Conservation (phyloP, 2,797 vertebrate genomes). For the Silurus aristotelis region DNA sequence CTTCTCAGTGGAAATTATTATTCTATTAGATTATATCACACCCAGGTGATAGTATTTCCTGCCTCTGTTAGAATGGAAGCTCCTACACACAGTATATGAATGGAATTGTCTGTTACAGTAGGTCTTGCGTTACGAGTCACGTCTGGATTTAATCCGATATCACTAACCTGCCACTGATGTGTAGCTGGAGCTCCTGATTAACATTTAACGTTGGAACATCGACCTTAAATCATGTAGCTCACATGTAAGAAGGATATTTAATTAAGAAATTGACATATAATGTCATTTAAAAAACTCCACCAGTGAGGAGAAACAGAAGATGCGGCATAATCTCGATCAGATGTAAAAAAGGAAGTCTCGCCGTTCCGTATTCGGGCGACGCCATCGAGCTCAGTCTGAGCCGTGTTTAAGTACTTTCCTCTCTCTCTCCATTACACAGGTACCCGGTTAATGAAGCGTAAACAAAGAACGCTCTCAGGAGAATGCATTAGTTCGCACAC, state of each 20-base stretch:
- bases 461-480: conserved; percentile 26
- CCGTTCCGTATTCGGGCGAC: background rate
- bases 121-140: background rate
- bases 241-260: background rate
- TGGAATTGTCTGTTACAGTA: conserved; percentile 1
- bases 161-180: background rate
- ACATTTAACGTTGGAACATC: background rate
- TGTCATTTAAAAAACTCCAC: background rate
- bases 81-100: background rate
- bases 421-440: conserved; percentile 50
- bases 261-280: background rate
- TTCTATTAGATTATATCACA: conserved; percentile 11
- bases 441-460: conserved; percentile 47
- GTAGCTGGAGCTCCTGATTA: background rate
- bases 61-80: conserved; percentile 8
- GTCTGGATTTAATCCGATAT: background rate
- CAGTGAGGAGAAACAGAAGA: background rate
- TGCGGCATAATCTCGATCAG: background rate
- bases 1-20: background rate
- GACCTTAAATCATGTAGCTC: background rate
- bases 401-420: conserved; percentile 45
- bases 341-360: background rate
- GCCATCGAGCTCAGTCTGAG: background rate
- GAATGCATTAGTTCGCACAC: conserved; percentile 35
- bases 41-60: conserved; percentile 8